Evolutionary conservation across 2,113 vertebrate species (phyloP), one percentile per base, ranked within the genome.

Genomic region (Cephalopterus ornatus): DNA sequence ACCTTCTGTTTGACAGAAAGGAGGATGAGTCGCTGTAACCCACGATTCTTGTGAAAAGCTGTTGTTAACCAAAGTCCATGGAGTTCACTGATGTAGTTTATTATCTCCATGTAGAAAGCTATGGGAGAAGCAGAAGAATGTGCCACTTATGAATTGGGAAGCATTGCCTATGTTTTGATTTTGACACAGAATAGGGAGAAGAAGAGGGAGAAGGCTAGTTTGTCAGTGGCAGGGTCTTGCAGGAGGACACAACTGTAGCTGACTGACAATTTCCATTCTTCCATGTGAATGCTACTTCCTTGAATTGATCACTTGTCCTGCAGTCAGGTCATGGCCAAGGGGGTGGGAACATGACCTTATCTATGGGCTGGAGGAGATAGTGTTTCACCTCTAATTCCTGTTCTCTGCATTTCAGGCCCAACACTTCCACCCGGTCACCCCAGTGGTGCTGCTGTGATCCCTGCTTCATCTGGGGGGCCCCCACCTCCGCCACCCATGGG

Each of bases 351-450:
- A 0, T 33, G 55, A 28, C 33, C 16, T 32, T 8, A 24, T 8
- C 33, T n/a, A 8, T 0, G 10, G 11, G 62, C 70, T 42, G 71
- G 33, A 32, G 53, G 47, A 24, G 42, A 14, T 7, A 0, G 0
- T 4, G 33, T 18, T 41, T 47, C 68, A 13, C 2, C 0, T 50
- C 88, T 92, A 68, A 96, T 35, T 75, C 4, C 0, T 77, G 11
- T 61, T 97, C 91, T 96, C 96, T 97, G 90, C 66, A 7, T 98
- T 98, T 77, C 97, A 99, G 99, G 99, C 97, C 98, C 99, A 70
- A 95, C 98, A 37, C 97, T 99, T 88, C 99, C 99, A 79, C 98
- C 99, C 58, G 98, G 98, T 92, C 99, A 99, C 96, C 99, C 98
- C n/a, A 97, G 98, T 10, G 97, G 98, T 35, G 97, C 98, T 92